Evolutionary conservation across 1,140 invertebrate species (phyloP).

Genomic region (Pseudomyrmex cubaensis): DNA sequence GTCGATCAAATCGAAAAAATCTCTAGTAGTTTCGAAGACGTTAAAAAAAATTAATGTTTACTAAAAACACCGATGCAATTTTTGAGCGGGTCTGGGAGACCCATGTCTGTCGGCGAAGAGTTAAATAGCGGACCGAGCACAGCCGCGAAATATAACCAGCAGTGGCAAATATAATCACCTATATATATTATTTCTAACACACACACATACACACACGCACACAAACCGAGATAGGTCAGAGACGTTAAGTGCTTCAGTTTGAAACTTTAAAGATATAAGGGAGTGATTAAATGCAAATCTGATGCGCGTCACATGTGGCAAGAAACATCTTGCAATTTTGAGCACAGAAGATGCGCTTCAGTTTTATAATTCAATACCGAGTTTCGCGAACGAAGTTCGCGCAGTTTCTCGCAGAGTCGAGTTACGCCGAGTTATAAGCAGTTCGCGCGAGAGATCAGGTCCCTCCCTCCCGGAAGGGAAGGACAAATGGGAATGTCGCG

Average conservation of each 20-base stretch:
- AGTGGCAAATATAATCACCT: no score
- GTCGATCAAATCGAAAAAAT: no score
- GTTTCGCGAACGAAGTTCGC: slow-evolving; percentile 48
- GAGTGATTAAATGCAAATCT: background rate
- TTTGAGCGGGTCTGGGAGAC: no score
- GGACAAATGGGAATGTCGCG: slow-evolving; percentile 39
- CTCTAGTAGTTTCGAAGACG: no score
- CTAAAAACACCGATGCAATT: no score
- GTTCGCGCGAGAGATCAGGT: slow-evolving; percentile 21
- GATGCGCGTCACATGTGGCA: background rate
- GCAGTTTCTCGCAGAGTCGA: slow-evolving; percentile 30
- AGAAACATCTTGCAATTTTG: slow-evolving; percentile 35
- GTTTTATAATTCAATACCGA: slow-evolving; percentile 49
- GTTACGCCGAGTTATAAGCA: slow-evolving; percentile 28
- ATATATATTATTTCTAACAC: no score
- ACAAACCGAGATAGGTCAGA: background rate
- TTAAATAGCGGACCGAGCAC: no score
- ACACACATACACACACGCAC: no score
- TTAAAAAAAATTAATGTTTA: no score
- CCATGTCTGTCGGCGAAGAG: background rate
- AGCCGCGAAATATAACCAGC: no score
- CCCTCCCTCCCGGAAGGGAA: slow-evolving; percentile 5
- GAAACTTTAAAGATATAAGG: background rate
- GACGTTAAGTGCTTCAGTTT: background rate
- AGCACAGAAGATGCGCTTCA: slow-evolving; percentile 17